A percentile compares a stretch with the other conserved stretches of the same genome.
phyloP scores from a whole-genome alignment of 2,113 vertebrate species.

The Acrocephalus kingi region DNA sequence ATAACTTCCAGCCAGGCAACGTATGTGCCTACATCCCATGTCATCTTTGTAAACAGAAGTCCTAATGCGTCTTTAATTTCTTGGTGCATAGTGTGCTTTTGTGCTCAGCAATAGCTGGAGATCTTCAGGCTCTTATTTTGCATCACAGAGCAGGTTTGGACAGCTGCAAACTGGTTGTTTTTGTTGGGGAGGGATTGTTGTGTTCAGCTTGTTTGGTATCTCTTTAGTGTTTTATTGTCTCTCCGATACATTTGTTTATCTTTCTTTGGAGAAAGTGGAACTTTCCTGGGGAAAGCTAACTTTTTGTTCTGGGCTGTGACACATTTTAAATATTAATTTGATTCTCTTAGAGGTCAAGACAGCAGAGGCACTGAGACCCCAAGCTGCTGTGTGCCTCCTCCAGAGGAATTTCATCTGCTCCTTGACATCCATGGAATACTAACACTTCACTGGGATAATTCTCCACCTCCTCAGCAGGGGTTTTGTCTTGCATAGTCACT shows the following conservation, averaged over 20 bases:
- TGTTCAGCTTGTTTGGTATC: background rate
- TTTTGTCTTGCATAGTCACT: background rate
- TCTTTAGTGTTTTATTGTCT: background rate
- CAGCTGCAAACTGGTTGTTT: slow-evolving; percentile 49
- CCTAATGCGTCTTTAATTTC: background rate
- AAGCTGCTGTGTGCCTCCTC: background rate
- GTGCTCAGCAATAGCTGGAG: background rate
- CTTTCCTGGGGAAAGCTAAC: background rate
- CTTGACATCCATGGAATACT: background rate
- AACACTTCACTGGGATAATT: background rate
- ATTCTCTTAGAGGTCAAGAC: background rate
- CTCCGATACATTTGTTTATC: background rate
- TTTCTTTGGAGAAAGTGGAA: slow-evolving; percentile 7
- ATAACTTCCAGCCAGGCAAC: background rate
- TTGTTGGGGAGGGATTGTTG: background rate
- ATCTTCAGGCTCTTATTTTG: background rate
- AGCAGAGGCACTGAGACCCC: background rate
- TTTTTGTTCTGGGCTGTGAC: background rate
- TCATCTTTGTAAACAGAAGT: background rate
- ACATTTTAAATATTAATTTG: background rate
- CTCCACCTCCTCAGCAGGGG: background rate
- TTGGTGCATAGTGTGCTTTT: background rate
- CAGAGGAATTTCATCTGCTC: background rate
- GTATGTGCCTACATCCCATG: background rate
- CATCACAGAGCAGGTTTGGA: background rate